These are phyloP conservation scores for Prunella strophiata DNA, from an alignment of 2,797 vertebrate species.

Conservation along the genomic window DNA sequence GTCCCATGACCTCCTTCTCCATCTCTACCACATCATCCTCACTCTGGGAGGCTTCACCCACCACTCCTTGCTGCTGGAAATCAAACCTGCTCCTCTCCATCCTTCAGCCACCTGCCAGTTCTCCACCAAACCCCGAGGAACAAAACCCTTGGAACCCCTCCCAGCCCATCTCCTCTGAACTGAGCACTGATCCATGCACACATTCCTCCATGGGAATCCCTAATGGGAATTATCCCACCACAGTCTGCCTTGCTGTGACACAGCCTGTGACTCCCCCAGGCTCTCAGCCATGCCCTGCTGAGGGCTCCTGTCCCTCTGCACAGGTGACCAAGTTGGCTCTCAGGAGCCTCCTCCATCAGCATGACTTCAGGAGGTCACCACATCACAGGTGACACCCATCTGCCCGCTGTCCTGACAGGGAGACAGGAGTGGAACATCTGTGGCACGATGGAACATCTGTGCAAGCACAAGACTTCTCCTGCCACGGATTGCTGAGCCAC, in stretches of 20 bases:
- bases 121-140: background rate
- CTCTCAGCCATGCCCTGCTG: accelerated
- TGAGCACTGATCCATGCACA: accelerated
- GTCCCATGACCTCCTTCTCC: background rate
- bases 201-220: background rate
- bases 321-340: background rate
- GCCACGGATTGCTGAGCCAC: background rate
- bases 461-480: background rate
- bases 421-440: too few relatives aligned
- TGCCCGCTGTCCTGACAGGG: background rate
- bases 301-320: background rate
- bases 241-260: background rate
- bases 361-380: accelerated
- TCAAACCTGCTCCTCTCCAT: background rate
- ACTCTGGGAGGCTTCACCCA: background rate
- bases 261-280: background rate
- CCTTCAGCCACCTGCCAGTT: background rate
- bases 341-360: background rate
- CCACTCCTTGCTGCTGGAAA: background rate
- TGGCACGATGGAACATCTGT: too few relatives aligned
- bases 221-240: background rate
- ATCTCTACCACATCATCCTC: background rate
- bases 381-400: accelerated
- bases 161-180: background rate
- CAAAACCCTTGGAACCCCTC: background rate